Evolutionary conservation across 2,888 invertebrate species (phyloP), one percentile per base, ranked within the genome.

Genomic region (Poecilobothrus nobilitatus): DNA sequence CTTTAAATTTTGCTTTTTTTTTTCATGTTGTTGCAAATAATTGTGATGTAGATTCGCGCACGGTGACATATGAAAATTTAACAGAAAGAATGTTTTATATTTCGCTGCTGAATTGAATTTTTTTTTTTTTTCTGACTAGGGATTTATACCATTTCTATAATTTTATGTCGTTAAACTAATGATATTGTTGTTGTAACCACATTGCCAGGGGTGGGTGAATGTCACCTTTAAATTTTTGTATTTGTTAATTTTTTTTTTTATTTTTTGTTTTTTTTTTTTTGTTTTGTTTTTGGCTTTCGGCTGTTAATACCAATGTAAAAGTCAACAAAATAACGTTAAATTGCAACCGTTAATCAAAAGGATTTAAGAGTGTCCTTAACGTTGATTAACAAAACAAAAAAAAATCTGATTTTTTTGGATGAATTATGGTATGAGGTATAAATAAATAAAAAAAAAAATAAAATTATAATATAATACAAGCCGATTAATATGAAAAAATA

Each of bases 281-380:
- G 2, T 27, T 27, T 27, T 4, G 2, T 27, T 27, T 27, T 18
- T n/a, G 12, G 18, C 15, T 53, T 18, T 12, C n/a, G 53, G 53
- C 53, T 53, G n/a, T 18, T 53, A 18, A 53, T 15, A 53, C 15
- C 6, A 53, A 53, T 15, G 53, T 53, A 15, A 53, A 53, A 53
- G 15, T 53, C 15, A 53, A 53, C 53, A 53, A 53, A 53, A 53
- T 53, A 53, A 18, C n/a, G 53, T 53, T 53, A 53, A 53, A 53
- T 53, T 53, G 53, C 53, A 53, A 18, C 53, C 53, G n/a, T 53
- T 53, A 53, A 53, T 53, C 53, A 53, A 53, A 53, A 53, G 53
- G 53, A 53, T 53, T n/a, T 15, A 53, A n/a, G n/a, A 53, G 53
- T 53, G 53, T 53, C 53, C 53, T 53, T 53, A 53, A 53, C n/a